These are phyloP conservation scores for Hycleus cichorii DNA, from an alignment of 1,140 invertebrate genomes.

Conservation along the genomic window DNA sequence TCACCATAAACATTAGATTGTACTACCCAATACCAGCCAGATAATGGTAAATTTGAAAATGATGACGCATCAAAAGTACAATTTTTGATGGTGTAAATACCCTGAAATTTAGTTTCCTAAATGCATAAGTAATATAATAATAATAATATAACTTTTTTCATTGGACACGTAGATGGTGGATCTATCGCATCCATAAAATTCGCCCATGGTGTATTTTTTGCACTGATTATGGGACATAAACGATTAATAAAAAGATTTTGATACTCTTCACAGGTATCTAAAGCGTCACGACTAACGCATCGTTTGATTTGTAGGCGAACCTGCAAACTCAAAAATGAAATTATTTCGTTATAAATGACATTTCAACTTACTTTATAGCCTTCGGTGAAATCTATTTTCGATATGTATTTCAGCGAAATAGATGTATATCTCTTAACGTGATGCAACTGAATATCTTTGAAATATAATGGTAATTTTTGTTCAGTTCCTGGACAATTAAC, in stretches of 20 bases:
- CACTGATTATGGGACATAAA: background rate
- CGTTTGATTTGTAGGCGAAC: background rate
- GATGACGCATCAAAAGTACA: constrained; percentile 4
- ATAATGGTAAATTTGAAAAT: background rate
- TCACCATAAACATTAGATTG: background rate
- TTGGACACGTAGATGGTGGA: background rate
- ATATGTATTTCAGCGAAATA: too few relatives aligned
- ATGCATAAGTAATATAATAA: too few relatives aligned
- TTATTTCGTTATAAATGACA: too few relatives aligned
- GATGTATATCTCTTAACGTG: too few relatives aligned
- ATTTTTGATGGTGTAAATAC: background rate
- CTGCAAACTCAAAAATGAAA: too few relatives aligned
- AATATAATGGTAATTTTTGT: too few relatives aligned
- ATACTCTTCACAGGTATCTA: constrained; percentile 7
- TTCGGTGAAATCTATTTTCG: too few relatives aligned
- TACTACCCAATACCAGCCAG: constrained; percentile 9
- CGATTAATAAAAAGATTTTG: background rate
- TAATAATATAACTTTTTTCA: too few relatives aligned
- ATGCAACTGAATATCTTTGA: too few relatives aligned
- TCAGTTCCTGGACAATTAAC: too few relatives aligned
- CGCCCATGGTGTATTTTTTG: background rate
- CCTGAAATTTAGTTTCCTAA: background rate
- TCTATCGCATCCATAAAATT: background rate
- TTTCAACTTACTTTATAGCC: too few relatives aligned
- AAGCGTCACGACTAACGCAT: background rate